Percentiles rank a stretch among this genome's conserved stretches.
phyloP scores from a whole-genome alignment of 23 tunicate genomes.

The Oikopleura vanhoeffeni region DNA sequence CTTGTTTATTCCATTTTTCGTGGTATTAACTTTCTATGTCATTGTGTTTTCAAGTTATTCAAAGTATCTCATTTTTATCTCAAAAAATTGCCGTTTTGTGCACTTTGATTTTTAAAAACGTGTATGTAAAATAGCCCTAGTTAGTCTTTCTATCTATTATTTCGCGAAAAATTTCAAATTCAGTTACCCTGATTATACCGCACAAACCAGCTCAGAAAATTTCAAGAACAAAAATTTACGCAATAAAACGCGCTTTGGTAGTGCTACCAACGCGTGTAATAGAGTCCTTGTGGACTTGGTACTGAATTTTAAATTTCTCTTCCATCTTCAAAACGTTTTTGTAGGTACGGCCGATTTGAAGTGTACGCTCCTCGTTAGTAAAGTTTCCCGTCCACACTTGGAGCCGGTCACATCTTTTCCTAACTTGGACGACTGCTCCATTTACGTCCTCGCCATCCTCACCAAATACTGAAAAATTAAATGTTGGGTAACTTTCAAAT shows the following conservation, averaged over 20 bases:
- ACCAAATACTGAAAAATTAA: not conserved
- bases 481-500: too few relatives aligned
- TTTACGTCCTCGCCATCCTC: not conserved
- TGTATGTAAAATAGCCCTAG: too few relatives aligned
- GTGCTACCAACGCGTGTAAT: not conserved
- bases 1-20: too few relatives aligned
- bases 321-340: not conserved
- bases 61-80: too few relatives aligned
- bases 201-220: too few relatives aligned
- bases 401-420: not conserved
- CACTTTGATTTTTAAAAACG: too few relatives aligned
- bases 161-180: too few relatives aligned
- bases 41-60: too few relatives aligned
- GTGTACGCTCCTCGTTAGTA: not conserved
- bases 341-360: not conserved
- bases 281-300: not conserved
- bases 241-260: not conserved
- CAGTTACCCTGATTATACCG: too few relatives aligned
- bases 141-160: too few relatives aligned
- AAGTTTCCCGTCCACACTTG: not conserved
- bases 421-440: slow-evolving; percentile 1
- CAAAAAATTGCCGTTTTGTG: too few relatives aligned
- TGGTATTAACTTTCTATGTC: too few relatives aligned
- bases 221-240: not conserved
- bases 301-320: not conserved